A percentile compares a stretch with the other conserved stretches of the same genome.
Conservation (phyloP, 1,140 invertebrate genomes). For the Hormaphis cornu region DNA sequence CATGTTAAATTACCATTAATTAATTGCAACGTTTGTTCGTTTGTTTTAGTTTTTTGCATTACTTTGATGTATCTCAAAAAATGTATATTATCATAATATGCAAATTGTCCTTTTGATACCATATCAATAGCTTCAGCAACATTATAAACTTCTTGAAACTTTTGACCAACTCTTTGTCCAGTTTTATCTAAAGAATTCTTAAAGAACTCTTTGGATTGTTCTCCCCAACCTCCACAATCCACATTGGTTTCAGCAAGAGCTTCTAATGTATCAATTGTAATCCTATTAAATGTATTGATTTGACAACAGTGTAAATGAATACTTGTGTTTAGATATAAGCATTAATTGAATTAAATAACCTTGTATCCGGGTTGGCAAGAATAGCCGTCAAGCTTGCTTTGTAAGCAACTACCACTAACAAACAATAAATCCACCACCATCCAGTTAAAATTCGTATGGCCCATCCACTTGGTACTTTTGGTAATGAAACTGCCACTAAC, state of each 20-base stretch:
- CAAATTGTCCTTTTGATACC: constrained; percentile 58
- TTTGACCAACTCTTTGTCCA: constrained; percentile 54
- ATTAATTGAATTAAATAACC: constrained; percentile 41
- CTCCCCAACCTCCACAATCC: constrained; percentile 56
- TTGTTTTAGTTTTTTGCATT: constrained; percentile 27
- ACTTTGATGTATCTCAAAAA: constrained; percentile 56
- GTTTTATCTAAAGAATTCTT: constrained; percentile 48
- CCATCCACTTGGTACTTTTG: constrained; percentile 63
- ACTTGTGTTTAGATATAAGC: background rate
- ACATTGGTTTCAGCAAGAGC: constrained; percentile 53
- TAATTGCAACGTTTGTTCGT: background rate
- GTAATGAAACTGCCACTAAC: constrained; percentile 64
- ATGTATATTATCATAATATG: constrained; percentile 71
- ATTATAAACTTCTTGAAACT: constrained; percentile 49
- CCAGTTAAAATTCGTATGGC: constrained; percentile 65
- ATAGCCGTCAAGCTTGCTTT: constrained; percentile 73
- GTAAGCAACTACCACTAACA: constrained; percentile 65
- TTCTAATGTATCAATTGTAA: constrained; percentile 64
- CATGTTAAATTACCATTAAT: constrained; percentile 6
- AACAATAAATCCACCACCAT: constrained; percentile 76
- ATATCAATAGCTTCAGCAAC: constrained; percentile 40
- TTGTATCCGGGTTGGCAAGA: constrained; percentile 61
- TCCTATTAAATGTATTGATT: constrained; percentile 42
- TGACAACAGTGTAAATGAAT: background rate
- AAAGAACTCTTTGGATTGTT: constrained; percentile 60